Percentiles rank a stretch among this genome's conserved stretches.
These are phyloP conservation scores for Gandaritis pyraliata DNA, from an alignment of 2,888 invertebrate genomes.

Conservation along the genomic window DNA sequence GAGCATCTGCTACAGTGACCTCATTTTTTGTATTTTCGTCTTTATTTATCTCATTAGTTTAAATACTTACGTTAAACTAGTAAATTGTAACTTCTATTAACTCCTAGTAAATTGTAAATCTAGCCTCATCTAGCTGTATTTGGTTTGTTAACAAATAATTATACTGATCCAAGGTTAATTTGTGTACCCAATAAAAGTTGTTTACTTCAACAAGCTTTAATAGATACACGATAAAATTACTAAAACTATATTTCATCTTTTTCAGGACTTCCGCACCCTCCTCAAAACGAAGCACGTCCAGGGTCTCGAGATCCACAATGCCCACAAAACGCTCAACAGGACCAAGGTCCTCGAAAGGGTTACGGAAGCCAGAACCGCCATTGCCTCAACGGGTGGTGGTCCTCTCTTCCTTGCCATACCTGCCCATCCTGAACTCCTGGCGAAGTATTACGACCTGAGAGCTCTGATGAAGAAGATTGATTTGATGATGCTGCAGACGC, in stretches of 20 bases:
- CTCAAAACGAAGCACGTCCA: conserved; percentile 84
- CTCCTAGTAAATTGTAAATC: no score
- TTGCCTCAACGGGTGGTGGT: conserved; percentile 78
- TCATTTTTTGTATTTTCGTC: conserved; percentile 26
- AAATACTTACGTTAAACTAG: background rate
- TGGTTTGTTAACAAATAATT: no score
- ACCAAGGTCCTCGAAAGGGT: conserved; percentile 78
- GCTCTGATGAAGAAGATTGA: conserved; percentile 86
- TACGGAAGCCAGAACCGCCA: conserved; percentile 71
- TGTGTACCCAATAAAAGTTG: no score
- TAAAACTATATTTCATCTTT: conserved; percentile 31
- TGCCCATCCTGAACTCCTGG: conserved; percentile 86
- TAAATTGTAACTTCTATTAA: background rate
- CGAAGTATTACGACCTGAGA: conserved; percentile 89
- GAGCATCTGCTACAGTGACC: conserved; percentile 34
- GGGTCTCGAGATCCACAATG: conserved; percentile 83
- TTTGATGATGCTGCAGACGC: conserved; percentile 87
- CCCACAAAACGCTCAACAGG: conserved; percentile 79
- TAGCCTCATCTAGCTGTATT: no score
- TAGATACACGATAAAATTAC: no score
- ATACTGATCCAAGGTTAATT: no score
- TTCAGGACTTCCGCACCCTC: conserved; percentile 81
- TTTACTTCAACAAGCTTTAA: no score
- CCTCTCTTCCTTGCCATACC: conserved; percentile 86
- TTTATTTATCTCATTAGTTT: conserved; percentile 18